A percentile compares a stretch with the other conserved stretches of the same genome.
Evolutionary conservation across 2,888 invertebrate species (phyloP).

Genomic region (Lithophane semibrunnea): DNA sequence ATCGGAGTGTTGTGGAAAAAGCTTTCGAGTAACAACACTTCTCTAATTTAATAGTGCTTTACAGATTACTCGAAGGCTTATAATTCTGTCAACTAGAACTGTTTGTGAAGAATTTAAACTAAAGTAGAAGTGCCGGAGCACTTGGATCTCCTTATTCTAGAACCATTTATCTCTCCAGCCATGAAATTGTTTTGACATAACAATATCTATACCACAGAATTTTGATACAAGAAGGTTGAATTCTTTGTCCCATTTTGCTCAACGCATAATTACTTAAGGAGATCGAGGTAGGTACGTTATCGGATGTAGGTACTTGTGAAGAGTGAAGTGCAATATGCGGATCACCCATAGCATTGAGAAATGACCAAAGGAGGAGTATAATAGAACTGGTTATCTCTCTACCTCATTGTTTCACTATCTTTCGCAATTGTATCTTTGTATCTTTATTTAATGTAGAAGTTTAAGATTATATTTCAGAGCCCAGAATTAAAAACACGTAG

Average conservation of each 20-base stretch:
- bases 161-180: not conserved
- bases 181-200: not conserved
- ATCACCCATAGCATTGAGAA: not conserved
- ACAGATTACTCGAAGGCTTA: not conserved
- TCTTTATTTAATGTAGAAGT: not conserved
- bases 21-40: not conserved
- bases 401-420: not conserved
- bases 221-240: not conserved
- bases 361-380: not conserved
- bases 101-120: not conserved
- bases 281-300: not conserved
- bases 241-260: slow-evolving; percentile 1
- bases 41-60: not conserved
- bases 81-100: not conserved
- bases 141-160: not conserved
- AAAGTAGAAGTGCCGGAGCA: not conserved
- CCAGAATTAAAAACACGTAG: not conserved
- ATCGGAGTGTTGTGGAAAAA: not conserved
- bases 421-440: not conserved
- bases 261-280: not conserved
- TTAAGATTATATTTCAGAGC: not conserved
- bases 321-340: not conserved
- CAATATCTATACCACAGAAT: not conserved
- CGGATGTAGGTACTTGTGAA: not conserved
- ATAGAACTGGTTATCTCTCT: not conserved